Evolutionary conservation across 2,113 vertebrate species (phyloP).

Genomic region (Proteles cristata): DNA sequence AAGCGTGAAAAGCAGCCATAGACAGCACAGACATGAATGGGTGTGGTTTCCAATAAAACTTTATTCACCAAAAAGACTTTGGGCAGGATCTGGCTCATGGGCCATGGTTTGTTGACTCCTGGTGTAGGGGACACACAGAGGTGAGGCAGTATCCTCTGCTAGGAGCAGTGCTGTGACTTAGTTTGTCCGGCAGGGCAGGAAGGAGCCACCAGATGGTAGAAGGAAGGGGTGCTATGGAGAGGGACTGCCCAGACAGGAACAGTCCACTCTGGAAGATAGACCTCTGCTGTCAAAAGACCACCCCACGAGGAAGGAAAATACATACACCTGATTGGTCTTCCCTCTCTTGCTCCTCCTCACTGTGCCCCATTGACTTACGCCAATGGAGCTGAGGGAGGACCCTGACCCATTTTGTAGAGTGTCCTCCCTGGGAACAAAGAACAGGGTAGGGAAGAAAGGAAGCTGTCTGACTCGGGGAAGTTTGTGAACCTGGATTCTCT

Average conservation of each 20-base stretch:
- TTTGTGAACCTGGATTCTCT: neutral
- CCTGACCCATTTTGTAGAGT: neutral
- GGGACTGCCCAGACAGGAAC: neutral
- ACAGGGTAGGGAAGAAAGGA: no score
- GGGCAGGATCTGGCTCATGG: neutral
- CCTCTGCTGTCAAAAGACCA: neutral
- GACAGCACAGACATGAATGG: neutral
- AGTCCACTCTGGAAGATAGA: fast-evolving
- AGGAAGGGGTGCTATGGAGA: neutral
- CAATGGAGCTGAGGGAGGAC: neutral
- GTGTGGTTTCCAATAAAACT: neutral
- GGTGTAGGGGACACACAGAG: neutral
- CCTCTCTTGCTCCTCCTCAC: neutral
- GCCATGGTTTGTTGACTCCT: neutral
- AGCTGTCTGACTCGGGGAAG: neutral
- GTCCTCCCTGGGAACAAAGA: neutral
- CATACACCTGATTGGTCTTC: neutral
- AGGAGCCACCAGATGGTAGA: neutral
- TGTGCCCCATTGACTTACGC: neutral
- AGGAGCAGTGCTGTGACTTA: no score
- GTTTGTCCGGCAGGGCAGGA: neutral
- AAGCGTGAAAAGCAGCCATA: neutral
- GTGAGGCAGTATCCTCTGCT: neutral
- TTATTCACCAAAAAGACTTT: neutral
- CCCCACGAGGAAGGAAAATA: neutral